phyloP scores from a whole-genome alignment of 2,113 vertebrate genomes.

The Ancistrus triradiatus region DNA sequence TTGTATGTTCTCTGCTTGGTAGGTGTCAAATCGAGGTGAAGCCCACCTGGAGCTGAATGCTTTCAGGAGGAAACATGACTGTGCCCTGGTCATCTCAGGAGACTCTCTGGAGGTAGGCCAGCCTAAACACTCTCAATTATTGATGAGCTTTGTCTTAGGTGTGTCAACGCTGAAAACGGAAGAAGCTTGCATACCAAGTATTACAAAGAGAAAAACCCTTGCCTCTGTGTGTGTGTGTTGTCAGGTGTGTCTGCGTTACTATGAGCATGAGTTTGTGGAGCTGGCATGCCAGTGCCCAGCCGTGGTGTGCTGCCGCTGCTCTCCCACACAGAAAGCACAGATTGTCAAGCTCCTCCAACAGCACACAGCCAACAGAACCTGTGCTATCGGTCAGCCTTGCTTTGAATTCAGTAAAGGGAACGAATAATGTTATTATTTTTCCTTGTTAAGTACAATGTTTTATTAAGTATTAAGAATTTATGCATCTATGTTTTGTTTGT shows the following conservation, averaged over 20 bases:
- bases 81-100: constrained; percentile 93
- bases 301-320: constrained; percentile 95
- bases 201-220: not conserved
- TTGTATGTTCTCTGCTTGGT: no score
- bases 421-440: no score
- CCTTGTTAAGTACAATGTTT: not conserved
- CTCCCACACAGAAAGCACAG: constrained; percentile 93
- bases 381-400: constrained; percentile 80
- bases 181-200: not conserved
- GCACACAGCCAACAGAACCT: constrained; percentile 85
- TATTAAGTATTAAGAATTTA: not conserved
- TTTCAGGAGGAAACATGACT: constrained; percentile 95
- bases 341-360: constrained; percentile 88
- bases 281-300: constrained; percentile 94
- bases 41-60: constrained; percentile 97
- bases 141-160: not conserved
- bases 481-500: not conserved
- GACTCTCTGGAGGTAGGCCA: constrained; percentile 89
- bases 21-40: constrained; percentile 88
- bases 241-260: constrained; percentile 90
- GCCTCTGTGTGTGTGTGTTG: not conserved
- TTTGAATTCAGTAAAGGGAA: no score
- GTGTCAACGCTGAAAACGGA: not conserved
- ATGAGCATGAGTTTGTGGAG: constrained; percentile 94
- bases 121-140: constrained; percentile 15